Percentiles rank a stretch among this genome's conserved stretches.
Evolutionary conservation across 2,113 vertebrate genomes (phyloP).

Genomic region (Brachypteracias leptosomus): DNA sequence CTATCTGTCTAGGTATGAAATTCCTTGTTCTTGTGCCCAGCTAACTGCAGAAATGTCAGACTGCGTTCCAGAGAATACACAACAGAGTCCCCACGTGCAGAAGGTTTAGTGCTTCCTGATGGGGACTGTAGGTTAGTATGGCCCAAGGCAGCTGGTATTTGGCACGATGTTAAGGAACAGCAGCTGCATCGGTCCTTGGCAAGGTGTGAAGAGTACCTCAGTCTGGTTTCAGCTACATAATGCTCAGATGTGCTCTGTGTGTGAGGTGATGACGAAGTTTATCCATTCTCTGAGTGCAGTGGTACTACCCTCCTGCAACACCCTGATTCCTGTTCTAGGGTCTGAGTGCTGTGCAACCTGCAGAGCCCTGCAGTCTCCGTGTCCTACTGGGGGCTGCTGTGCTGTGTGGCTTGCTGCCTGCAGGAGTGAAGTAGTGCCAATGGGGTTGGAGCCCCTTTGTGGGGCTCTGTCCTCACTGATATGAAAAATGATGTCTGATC

Average conservation of each 20-base stretch:
- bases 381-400: slow-evolving; percentile 62
- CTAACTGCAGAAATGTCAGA: background rate
- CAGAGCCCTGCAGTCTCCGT: background rate
- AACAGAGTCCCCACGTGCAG: rapidly evolving
- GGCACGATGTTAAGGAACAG: background rate
- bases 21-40: background rate
- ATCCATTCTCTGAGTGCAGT: slow-evolving; percentile 85
- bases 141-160: background rate
- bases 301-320: slow-evolving; percentile 13
- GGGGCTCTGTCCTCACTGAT: slow-evolving; percentile 49
- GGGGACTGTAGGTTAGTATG: background rate
- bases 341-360: background rate
- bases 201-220: background rate
- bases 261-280: slow-evolving; percentile 84
- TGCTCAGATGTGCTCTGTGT: background rate
- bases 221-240: background rate
- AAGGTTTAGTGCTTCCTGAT: background rate
- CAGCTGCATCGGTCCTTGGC: background rate
- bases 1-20: slow-evolving; percentile 88
- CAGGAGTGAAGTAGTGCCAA: background rate
- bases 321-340: slow-evolving; percentile 66
- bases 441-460: background rate
- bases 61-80: background rate
- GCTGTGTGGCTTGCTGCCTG: slow-evolving; percentile 20
- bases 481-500: slow-evolving; percentile 79